Percentiles rank a stretch among this genome's conserved stretches.
Conservation (phyloP, 1,140 invertebrate species). For the Melipona quadrifasciata region DNA sequence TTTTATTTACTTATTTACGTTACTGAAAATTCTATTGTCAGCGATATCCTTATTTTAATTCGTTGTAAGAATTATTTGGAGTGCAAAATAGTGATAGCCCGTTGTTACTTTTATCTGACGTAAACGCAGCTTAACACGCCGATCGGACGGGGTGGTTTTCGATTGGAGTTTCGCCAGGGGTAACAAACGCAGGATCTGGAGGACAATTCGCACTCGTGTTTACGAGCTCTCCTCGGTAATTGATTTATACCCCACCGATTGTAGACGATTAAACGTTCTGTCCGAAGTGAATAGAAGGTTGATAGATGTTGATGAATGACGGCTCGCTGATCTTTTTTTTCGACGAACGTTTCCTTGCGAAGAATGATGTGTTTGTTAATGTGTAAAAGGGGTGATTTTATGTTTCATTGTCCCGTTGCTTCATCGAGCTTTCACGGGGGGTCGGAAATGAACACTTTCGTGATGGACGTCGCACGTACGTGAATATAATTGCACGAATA, state of each 20-base stretch:
- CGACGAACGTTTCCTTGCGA: neutral
- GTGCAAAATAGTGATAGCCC: no score
- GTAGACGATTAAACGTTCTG: neutral
- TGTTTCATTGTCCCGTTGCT: neutral
- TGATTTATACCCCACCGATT: neutral
- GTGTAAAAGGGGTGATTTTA: neutral
- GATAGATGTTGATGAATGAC: slow-evolving; percentile 2
- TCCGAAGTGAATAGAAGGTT: neutral
- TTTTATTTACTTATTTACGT: no score
- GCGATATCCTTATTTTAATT: no score
- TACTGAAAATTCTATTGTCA: no score
- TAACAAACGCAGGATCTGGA: neutral
- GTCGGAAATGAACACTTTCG: neutral
- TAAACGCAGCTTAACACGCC: no score
- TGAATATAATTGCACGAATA: no score
- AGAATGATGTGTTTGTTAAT: no score
- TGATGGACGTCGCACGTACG: neutral
- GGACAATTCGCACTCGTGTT: neutral
- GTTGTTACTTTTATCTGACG: no score
- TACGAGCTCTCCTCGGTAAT: neutral
- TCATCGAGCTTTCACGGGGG: neutral
- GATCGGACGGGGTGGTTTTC: neutral
- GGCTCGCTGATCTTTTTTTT: neutral
- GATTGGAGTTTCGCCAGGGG: neutral
- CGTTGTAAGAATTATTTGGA: no score